Evolutionary conservation across 2,888 invertebrate species (phyloP), one percentile per base, ranked within the genome.

Genomic region (Alloplasta piceator): DNA sequence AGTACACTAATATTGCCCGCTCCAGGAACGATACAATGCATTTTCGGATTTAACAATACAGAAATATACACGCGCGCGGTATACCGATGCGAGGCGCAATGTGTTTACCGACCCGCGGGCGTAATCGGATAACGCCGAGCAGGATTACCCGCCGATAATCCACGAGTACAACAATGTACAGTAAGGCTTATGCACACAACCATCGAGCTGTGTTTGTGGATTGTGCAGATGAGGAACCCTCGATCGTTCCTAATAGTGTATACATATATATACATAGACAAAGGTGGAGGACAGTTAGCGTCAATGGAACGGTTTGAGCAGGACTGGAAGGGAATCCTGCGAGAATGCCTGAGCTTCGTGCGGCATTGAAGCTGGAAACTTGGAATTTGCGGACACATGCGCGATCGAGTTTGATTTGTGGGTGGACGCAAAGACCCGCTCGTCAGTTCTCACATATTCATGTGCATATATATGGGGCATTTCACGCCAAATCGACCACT

Each of bases 91-190:
- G 12, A 26, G 46, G 55, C 61, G 43, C 52, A 26, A 26, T 75
- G 70, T 64, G 41, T 48, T 64, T 26, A 26, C 52, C 41, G 46
- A 66, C 56, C 66, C 41, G 58, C 58, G 64, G 70, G 64, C 56
- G 52, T 79, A 66, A 74, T 66, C 64, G 79, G 74, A 74, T 79
- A 70, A 66, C 67, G 66, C 67, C 41, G 46, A 55, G 16, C 10
- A 48, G 74, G 58, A 70, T 74, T 64, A 79, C 43, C 64, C 60
- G 36, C 66, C 71, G 48, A 73, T 80, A 75, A 75, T 80, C 66
- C 71, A 56, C 43, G 46, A 71, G 70, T 71, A 43, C 70, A 70
- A 74, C 74, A 66, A 70, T 43, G 60, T 52, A 64, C 60, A 67
- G 61, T 26, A 67, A 67, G 72, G 72, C 52, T n/a, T 55, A 61